Conservation (phyloP, 2,113 vertebrate genomes). For the Pao palembangensis region DNA sequence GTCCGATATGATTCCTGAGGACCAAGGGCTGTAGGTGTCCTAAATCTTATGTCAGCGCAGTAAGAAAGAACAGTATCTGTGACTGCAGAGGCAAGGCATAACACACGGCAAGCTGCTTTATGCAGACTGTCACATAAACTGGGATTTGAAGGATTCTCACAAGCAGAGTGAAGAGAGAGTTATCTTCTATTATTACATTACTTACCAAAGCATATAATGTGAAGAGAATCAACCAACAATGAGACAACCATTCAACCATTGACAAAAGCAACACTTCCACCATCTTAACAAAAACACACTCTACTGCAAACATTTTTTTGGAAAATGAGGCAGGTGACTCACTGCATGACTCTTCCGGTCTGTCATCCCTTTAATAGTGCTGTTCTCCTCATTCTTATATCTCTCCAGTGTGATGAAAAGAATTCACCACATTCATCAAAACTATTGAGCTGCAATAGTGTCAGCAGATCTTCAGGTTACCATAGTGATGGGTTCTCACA, state of each 20-base stretch:
- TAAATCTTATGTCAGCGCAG: slow-evolving; percentile 62
- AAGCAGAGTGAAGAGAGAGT: slow-evolving; percentile 1
- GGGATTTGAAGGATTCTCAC: slow-evolving; percentile 6
- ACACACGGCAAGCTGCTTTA: not conserved
- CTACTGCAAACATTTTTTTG: slow-evolving; percentile 41
- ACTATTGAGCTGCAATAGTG: slow-evolving; percentile 55
- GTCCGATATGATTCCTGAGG: slow-evolving; percentile 67
- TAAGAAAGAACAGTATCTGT: slow-evolving; percentile 49
- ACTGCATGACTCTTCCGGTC: slow-evolving; percentile 58
- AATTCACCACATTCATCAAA: slow-evolving; percentile 68
- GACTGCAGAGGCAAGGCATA: slow-evolving; percentile 39
- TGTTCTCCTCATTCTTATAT: slow-evolving; percentile 57
- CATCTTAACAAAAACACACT: slow-evolving; percentile 40
- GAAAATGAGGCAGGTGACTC: slow-evolving; percentile 56
- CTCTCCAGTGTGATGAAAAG: slow-evolving; percentile 42
- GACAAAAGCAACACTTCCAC: slow-evolving; percentile 27
- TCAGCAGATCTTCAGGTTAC: slow-evolving; percentile 66
- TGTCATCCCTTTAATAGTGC: slow-evolving; percentile 60
- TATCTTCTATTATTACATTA: no score
- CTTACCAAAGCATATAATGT: no score
- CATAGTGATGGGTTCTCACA: slow-evolving; percentile 63
- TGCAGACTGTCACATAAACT: not conserved
- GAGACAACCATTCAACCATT: slow-evolving; percentile 19
- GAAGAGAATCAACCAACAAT: slow-evolving; percentile 36
- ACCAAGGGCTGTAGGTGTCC: slow-evolving; percentile 60